phyloP scores from a whole-genome alignment of 2,888 invertebrate genomes.

The Ceratothoa steindachneri region DNA sequence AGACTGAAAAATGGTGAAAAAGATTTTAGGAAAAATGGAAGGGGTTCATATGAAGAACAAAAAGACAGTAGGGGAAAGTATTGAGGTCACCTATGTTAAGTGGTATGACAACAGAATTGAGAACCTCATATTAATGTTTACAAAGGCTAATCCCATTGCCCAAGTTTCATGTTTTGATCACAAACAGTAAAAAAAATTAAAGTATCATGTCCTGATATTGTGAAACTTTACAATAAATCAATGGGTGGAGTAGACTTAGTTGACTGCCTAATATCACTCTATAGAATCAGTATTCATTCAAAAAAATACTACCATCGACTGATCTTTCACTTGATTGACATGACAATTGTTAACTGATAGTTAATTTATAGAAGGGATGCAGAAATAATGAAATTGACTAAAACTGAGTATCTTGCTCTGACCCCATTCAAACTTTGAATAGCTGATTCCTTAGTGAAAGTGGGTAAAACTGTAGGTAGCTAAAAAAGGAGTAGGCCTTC shows the following conservation, averaged over 20 bases:
- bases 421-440: too few relatives aligned
- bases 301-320: too few relatives aligned
- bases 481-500: too few relatives aligned
- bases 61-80: neutral
- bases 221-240: slow-evolving; percentile 12
- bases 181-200: neutral
- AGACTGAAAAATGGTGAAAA: slow-evolving; percentile 6
- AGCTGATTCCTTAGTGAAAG: too few relatives aligned
- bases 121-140: slow-evolving; percentile 18
- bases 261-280: too few relatives aligned
- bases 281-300: too few relatives aligned
- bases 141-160: neutral
- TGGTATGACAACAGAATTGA: slow-evolving; percentile 14
- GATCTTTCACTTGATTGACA: too few relatives aligned
- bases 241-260: slow-evolving; percentile 23
- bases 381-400: too few relatives aligned
- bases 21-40: neutral
- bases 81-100: neutral
- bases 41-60: slow-evolving; percentile 17
- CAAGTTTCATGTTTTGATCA: slow-evolving; percentile 2
- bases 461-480: too few relatives aligned
- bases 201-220: slow-evolving; percentile 4
- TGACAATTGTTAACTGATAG: too few relatives aligned
- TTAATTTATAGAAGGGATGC: too few relatives aligned
- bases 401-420: too few relatives aligned